Base-by-base conservation (phyloP, 2,113 vertebrate species). In the Nipponia nippon region DNA sequence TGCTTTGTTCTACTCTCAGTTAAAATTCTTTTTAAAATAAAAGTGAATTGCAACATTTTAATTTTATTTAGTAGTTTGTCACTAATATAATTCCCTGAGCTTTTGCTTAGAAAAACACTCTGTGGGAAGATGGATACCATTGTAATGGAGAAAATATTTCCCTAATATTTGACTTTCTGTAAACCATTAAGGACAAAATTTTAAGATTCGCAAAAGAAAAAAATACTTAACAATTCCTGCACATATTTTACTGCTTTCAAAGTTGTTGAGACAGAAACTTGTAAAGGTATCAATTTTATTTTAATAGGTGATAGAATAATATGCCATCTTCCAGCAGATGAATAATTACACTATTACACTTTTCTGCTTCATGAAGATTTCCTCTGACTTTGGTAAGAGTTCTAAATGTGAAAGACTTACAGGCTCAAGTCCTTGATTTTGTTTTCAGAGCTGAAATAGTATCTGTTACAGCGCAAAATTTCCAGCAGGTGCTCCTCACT, bases 311-410 rank as follows among this genome's bases (percentile, higher is more conserved):
- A 90, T 90, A 82, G 73, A 90, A 93, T 91, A 96, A 84, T 75
- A 93, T 20, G 27, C 40, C 58, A 38, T 79, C 84, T 87, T 89
- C 73, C 40, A 90, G 90, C 58, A 93, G 61, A 67, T 86, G 53
- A 90, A 77, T 90, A 95, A 96, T 71, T 91, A 61, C 16, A 76
- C 55, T 52, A 91, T 94, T 81, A 93, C 23, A 78, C 30, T 93
- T 96, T 91, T 93, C 89, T 91, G 90, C 81, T 65, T 93, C 81
- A 89, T 69, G 84, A 93, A 91, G 72, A 87, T 94, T 96, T 89
- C n/a, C 27, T 10, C 61, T 96, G 89, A 93, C 87, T 95, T 95
- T 85, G 69, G 40, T 63, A 87, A 27, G 61, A 75, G 36, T 50
- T 93, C 81, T 79, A 93, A 87, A 85, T 59, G 36, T 89, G 89